Evolutionary conservation across 2,113 vertebrate genomes (phyloP).

Genomic region (Rallus limicola): DNA sequence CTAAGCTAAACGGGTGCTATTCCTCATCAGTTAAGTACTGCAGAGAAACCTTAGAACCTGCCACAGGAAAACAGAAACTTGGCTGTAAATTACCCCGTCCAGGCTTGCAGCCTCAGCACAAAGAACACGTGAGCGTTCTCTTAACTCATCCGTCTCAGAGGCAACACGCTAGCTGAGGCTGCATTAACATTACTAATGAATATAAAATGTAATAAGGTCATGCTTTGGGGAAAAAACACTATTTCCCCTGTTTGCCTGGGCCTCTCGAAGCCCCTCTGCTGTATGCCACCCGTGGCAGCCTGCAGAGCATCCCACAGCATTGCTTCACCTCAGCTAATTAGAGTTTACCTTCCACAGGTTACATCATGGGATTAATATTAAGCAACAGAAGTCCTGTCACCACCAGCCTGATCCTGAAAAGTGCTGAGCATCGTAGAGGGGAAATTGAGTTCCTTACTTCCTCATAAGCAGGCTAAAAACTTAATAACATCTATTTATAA

Average conservation of each 20-base stretch:
- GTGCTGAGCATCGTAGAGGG: background rate
- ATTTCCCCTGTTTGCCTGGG: background rate
- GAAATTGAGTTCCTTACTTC: background rate
- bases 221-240: background rate
- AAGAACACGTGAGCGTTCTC: background rate
- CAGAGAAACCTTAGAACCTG: background rate
- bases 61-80: constrained; percentile 51
- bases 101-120: constrained; percentile 28
- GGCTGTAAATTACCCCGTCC: constrained; percentile 20
- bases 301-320: background rate
- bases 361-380: constrained; percentile 31
- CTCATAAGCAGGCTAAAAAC: background rate
- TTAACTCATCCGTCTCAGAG: background rate
- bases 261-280: background rate
- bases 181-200: background rate
- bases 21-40: background rate
- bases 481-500: background rate
- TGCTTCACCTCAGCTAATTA: constrained; percentile 60
- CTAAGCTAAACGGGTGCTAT: background rate
- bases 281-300: background rate
- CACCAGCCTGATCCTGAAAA: constrained; percentile 21
- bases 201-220: background rate
- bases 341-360: constrained; percentile 59
- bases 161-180: background rate
- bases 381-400: constrained; percentile 35